Evolutionary conservation across 2,888 invertebrate genomes (phyloP), one percentile per base, ranked within the genome.

Genomic region (Reticulitermes lucifugus): DNA sequence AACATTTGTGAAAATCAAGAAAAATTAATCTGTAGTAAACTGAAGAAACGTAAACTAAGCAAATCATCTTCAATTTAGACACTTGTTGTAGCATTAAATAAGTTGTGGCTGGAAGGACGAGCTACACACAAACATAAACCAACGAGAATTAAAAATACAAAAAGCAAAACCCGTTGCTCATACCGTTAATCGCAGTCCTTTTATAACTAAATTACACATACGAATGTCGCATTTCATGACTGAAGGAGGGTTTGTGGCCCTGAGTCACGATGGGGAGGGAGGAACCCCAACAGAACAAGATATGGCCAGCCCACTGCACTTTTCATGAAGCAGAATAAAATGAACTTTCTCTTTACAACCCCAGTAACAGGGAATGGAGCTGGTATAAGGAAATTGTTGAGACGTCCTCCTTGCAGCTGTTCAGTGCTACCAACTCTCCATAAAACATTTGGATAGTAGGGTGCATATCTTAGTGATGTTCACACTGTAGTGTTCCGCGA

Each of bases 291-390:
- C n/a, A 6, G 65, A n/a, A 2, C n/a, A n/a, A 6, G 25, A n/a
- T 25, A n/a, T 65, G 65, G 65, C 65, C 65, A 25, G n/a, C 65
- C n/a, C 65, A 6, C 65, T 25, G 9, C n/a, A 65, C 65, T 2
- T n/a, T 65, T n/a, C 65, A n/a, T 65, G 65, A 25, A 65, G 14
- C 65, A 9, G n/a, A 25, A n/a, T 65, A 65, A 65, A 65, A 65
- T 65, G 65, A n/a, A 65, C 25, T n/a, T 65, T n/a, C 65, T 65
- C 65, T 65, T 65, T 65, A 65, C 65, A 65, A n/a, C 25, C 65
- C 65, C 25, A 65, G 65, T 65, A 65, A 65, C 6, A 12, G 65
- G n/a, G 60, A 21, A 60, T 0, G 9, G 65, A 12, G 25, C 9
- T 65, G n/a, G 65, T 25, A 25, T 60, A 65, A 65, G 65, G 65